Evolutionary conservation across 2,797 vertebrate genomes (phyloP).

Genomic region (Luscinia megarhynchos): DNA sequence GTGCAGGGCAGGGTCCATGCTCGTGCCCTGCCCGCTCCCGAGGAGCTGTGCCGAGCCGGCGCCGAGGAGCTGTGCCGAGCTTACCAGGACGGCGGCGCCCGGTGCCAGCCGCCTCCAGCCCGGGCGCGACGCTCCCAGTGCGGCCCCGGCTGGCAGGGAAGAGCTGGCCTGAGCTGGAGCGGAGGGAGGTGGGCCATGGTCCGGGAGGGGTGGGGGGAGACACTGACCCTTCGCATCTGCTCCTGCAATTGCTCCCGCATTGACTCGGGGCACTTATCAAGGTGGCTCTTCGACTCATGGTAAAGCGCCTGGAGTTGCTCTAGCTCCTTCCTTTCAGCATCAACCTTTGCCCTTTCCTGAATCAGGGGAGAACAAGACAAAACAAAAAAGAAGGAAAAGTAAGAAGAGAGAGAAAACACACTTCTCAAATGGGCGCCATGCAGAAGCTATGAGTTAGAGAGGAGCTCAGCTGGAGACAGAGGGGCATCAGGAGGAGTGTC

Average conservation of each 20-base stretch:
- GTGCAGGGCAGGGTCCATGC: background rate
- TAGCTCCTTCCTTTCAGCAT: slow-evolving; percentile 91
- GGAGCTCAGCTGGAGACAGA: background rate
- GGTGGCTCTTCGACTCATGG: slow-evolving; percentile 94
- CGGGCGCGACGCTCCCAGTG: background rate
- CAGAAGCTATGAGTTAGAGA: slow-evolving; percentile 43
- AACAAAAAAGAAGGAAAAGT: background rate
- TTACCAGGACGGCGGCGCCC: slow-evolving; percentile 42
- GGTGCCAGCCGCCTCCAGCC: slow-evolving; percentile 49
- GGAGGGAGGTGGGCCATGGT: slow-evolving; percentile 66
- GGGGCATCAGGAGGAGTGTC: background rate
- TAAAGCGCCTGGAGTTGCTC: slow-evolving; percentile 90
- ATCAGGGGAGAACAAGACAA: slow-evolving; percentile 77
- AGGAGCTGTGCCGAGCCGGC: background rate
- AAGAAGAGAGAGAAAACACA: slow-evolving; percentile 74
- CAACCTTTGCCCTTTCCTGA: slow-evolving; percentile 96
- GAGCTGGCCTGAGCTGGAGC: slow-evolving; percentile 46
- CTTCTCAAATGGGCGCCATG: slow-evolving; percentile 81
- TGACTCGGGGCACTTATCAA: slow-evolving; percentile 97
- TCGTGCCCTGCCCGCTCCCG: background rate
- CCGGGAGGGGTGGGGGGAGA: slow-evolving; percentile 57
- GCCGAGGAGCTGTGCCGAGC: background rate
- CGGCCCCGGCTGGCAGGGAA: slow-evolving; percentile 48
- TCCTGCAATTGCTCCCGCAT: slow-evolving; percentile 94
- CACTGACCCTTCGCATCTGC: slow-evolving; percentile 97